Conservation (phyloP, 1,140 invertebrate genomes). For the Tetragnatha versicolor region DNA sequence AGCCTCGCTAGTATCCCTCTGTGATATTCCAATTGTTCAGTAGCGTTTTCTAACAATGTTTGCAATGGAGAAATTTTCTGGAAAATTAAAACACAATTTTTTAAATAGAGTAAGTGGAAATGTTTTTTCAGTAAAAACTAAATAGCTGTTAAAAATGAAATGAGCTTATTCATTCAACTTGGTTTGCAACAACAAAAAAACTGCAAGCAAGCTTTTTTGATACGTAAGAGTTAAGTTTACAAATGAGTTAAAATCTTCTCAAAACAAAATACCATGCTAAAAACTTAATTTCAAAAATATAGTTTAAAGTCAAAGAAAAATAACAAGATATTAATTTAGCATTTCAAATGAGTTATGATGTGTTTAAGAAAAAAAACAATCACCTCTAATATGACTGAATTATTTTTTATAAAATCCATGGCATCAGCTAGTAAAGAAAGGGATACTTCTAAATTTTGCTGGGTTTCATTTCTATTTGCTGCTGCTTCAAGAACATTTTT, state of each 20-base stretch:
- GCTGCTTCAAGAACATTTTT: slow-evolving; percentile 17
- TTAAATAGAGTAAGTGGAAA: background rate
- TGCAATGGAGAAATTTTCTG: slow-evolving; percentile 34
- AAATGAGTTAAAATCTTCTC: background rate
- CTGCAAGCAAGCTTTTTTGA: background rate
- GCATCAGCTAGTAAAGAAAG: slow-evolving; percentile 1
- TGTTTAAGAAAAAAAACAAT: background rate
- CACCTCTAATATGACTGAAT: slow-evolving; percentile 23
- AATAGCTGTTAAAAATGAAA: background rate
- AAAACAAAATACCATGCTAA: background rate
- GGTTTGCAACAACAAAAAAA: background rate
- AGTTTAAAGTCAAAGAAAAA: background rate
- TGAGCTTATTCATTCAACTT: background rate
- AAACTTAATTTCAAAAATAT: background rate
- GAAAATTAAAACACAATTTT: background rate
- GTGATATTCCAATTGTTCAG: slow-evolving; percentile 60
- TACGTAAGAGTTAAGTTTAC: background rate
- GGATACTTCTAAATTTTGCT: slow-evolving; percentile 25
- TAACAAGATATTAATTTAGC: background rate
- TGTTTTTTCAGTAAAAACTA: background rate
- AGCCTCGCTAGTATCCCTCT: slow-evolving; percentile 67
- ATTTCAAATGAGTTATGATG: background rate
- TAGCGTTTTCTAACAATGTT: slow-evolving; percentile 59
- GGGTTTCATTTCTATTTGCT: background rate
- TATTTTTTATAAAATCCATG: slow-evolving; percentile 16